Conservation (phyloP, 2,888 invertebrate genomes). For the Drosophila rubida region DNA sequence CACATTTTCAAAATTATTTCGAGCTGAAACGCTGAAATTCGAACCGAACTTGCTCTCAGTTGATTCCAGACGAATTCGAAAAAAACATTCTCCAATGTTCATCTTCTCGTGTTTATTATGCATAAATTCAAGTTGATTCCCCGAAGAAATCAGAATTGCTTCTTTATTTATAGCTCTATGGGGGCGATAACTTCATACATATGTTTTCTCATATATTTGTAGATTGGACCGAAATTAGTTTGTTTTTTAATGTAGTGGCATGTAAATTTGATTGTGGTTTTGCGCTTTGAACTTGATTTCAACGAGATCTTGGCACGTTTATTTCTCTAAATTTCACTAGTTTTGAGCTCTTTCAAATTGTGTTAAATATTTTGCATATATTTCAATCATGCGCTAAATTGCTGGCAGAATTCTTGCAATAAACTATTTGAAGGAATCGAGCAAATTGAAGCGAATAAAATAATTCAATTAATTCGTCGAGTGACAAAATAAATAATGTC, state of each 20-base stretch:
- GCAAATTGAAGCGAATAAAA: background rate
- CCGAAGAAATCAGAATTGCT: background rate
- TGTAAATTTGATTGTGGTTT: no score
- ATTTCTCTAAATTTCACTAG: background rate
- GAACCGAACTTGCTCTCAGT: background rate
- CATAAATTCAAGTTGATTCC: background rate
- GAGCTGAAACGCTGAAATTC: background rate
- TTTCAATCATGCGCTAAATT: background rate
- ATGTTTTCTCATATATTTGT: no score
- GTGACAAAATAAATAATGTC: background rate
- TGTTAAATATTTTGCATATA: background rate
- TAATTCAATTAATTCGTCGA: background rate
- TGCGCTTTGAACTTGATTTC: no score
- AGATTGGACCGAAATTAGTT: no score
- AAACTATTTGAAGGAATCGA: no score
- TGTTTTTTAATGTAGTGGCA: no score
- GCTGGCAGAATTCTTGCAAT: background rate
- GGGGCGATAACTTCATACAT: no score
- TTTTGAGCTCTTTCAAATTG: background rate
- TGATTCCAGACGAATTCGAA: background rate
- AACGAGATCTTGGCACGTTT: background rate
- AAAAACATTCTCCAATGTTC: background rate
- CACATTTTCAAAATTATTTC: background rate
- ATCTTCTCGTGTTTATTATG: slow-evolving; percentile 5
- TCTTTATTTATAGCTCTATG: no score